Evolutionary conservation across 1,140 invertebrate genomes (phyloP), one percentile per base, ranked within the genome.

Genomic region (Sinonovacula constricta): DNA sequence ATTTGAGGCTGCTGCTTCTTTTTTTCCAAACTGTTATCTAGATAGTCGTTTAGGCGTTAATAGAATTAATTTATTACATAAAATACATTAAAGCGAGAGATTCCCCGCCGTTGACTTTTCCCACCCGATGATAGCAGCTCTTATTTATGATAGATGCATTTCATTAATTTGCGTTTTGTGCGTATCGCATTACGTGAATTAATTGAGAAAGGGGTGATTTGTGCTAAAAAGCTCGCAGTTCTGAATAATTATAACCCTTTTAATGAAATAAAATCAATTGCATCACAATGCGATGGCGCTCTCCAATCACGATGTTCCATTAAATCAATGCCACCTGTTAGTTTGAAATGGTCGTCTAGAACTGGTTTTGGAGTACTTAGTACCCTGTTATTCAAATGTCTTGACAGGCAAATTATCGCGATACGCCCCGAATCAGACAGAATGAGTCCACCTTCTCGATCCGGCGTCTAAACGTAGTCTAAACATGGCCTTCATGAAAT

Each of bases 201-300:
- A 76, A 76, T 56, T 22, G 14, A 39, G 67, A 59, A 67, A 39
- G 72, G 62, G 14, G 36, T 34, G 45, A 65, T 67, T 67, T 59
- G 30, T 28, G 51, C 60, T 56, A 28, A 66, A 76, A 65, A 34
- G 53, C 56, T 39, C 60, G 28, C 66, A 26, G 22, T 59, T 67
- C 56, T 59, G 62, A 67, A 76, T 76, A 76, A 76, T 76, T 76
- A 67, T 67, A 57, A n/a, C 51, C 72, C 72, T 57, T 76, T 76
- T 76, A 76, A 63, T 66, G 72, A 76, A 76, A 76, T 76, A 56
- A 57, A 76, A 76, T 76, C 72, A 67, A 76, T 76, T 76, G 72
- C 72, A 56, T 65, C 63, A 74, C 39, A 45, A 45, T 45, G 39
- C 18, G 39, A 18, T 45, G 39, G 18, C 39, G 7, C 7, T 7